Base-by-base conservation (phyloP, 2,113 vertebrate species). In the Struthio camelus region DNA sequence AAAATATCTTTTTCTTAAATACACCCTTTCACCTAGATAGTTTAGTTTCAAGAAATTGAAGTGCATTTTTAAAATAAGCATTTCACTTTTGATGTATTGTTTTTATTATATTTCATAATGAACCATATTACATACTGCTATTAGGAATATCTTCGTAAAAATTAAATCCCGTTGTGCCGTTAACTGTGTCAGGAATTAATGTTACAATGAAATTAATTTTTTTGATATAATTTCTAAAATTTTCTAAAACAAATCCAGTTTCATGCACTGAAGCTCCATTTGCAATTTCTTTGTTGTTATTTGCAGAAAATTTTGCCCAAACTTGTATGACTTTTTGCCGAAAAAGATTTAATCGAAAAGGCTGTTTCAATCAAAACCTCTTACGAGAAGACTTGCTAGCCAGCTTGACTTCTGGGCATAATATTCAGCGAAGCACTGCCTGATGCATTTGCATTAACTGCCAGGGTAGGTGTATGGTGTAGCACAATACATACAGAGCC, bases 401-500 rank as follows among this genome's bases (percentile, higher is more conserved):
- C 46, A 72, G 46, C 19, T 25, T 1, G 0, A 54, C 54, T 48
- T 30, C n/a, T 75, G 15, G 42, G 23, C 16, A 6, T 1, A 1
- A 10, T 38, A 9, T 50, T 32, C 25, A 50, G 2, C 53, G 30
- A 22, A 59, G 38, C 46, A 11, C 15, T 50, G 27, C 56, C 25
- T 8, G 23, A 25, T 59, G 50, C 42, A 40, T n/a, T 83, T 77
- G 28, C 22, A 14, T 27, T 27, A 42, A 15, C 53, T 61, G 6
- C 32, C 28, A 20, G 24, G 40, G 8, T 12, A 51, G 59, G 24
- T 2, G 4, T 8, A 3, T 5, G 24, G 32, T 16, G 13, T 15
- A 75, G 70, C 65, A 62, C 30, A 50, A 20, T 25, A 59, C 42
- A 42, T 9, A 17, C 0, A 1, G 78, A 48, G 38, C 0, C 0